Evolutionary conservation across 2,113 vertebrate genomes (phyloP).

Genomic region (Australoheros scitulus): DNA sequence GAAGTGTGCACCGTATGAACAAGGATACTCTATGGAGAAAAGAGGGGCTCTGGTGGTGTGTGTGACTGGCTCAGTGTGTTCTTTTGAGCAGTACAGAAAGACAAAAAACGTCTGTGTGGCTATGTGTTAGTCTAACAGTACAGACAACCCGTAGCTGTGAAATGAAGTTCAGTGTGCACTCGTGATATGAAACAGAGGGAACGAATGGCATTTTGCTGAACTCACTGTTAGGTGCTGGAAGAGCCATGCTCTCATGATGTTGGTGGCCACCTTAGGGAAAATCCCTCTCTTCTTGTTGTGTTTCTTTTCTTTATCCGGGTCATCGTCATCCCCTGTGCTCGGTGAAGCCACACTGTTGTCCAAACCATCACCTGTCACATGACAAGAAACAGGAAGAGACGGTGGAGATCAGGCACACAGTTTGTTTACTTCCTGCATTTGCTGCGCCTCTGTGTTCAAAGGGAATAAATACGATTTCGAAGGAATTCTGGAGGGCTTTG

Average conservation of each 20-base stretch:
- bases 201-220: constrained; percentile 49
- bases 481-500: constrained; percentile 73
- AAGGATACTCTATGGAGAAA: constrained; percentile 23
- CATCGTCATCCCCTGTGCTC: constrained; percentile 99
- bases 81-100: constrained; percentile 5
- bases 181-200: constrained; percentile 27
- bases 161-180: constrained; percentile 25
- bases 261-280: constrained; percentile 99
- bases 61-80: constrained; percentile 15
- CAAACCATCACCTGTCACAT: constrained; percentile 97
- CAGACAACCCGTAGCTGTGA: constrained; percentile 10
- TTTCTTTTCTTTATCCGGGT: constrained; percentile 99
- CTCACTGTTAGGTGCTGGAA: constrained; percentile 99
- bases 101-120: background rate
- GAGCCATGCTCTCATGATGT: constrained; percentile 99
- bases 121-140: background rate
- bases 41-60: constrained; percentile 3
- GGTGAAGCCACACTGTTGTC: constrained; percentile 99
- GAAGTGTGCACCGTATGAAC: constrained; percentile 56
- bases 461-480: constrained; percentile 74
- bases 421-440: constrained; percentile 70
- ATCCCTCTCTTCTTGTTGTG: constrained; percentile 99
- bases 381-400: constrained; percentile 77
- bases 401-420: constrained; percentile 44
- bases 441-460: constrained; percentile 63